Conservation (phyloP, 2,113 vertebrate species). For the Corvus hawaiiensis region DNA sequence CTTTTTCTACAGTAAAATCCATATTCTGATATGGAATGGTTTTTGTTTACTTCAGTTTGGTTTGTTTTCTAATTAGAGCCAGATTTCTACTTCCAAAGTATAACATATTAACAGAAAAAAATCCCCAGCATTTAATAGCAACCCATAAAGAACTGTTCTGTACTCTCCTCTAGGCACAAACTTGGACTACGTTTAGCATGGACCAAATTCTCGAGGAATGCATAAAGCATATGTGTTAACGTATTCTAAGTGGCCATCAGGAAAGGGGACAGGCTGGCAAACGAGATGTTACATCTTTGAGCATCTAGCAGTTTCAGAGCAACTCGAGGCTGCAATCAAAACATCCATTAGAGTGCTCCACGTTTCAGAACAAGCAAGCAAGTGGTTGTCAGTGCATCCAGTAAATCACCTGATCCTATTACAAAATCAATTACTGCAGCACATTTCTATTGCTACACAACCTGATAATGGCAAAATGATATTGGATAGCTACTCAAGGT, state of each 20-base stretch:
- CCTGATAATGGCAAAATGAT: constrained; percentile 80
- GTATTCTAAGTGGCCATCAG: not conserved
- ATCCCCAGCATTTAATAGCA: not conserved
- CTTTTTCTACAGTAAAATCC: not conserved
- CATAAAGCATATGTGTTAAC: not conserved
- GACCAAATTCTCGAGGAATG: not conserved
- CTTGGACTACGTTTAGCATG: not conserved
- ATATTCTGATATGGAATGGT: not conserved
- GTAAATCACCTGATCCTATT: constrained; percentile 94
- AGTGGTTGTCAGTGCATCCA: constrained; percentile 84
- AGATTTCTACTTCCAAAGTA: not conserved
- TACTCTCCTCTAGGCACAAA: not conserved
- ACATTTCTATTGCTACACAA: constrained; percentile 79
- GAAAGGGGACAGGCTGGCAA: not conserved
- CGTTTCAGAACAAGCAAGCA: constrained; percentile 81
- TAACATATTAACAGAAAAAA: not conserved
- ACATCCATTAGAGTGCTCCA: constrained; percentile 81
- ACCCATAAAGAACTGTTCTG: not conserved
- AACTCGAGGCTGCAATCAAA: constrained; percentile 72
- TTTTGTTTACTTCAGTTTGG: not conserved
- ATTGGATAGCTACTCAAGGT: constrained; percentile 79
- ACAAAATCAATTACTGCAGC: constrained; percentile 93
- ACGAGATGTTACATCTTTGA: constrained; percentile 48
- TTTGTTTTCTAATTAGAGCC: not conserved
- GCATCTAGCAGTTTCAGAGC: constrained; percentile 69